These are phyloP conservation scores for Napeogenes inachia DNA, from an alignment of 2,888 invertebrate genomes.

Conservation along the genomic window DNA sequence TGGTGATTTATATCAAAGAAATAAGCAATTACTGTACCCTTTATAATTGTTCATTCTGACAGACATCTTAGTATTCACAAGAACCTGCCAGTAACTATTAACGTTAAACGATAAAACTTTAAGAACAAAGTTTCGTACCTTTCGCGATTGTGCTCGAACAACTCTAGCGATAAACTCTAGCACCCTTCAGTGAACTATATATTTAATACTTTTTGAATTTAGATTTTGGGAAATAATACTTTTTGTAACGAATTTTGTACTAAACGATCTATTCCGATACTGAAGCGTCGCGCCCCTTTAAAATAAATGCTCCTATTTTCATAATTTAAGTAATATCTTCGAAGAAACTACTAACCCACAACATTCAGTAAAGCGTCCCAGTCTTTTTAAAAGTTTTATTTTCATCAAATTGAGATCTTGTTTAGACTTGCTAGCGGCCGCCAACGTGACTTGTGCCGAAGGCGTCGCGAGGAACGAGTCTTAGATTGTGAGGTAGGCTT, in stretches of 20 bases:
- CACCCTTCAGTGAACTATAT: conserved; percentile 56
- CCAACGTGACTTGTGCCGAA: conserved; percentile 35
- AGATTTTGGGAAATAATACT: conserved; percentile 73
- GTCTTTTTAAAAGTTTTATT: conserved; percentile 76
- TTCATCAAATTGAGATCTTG: conserved; percentile 78
- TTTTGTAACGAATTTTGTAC: conserved; percentile 71
- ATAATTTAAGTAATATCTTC: conserved; percentile 76
- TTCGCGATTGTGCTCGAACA: conserved; percentile 46
- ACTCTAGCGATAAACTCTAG: conserved; percentile 49
- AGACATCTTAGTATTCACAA: no score
- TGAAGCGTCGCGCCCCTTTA: conserved; percentile 50
- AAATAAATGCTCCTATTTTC: conserved; percentile 73
- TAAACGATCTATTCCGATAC: conserved; percentile 59
- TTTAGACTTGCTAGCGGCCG: conserved; percentile 71
- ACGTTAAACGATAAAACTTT: conserved; percentile 18
- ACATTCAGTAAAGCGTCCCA: conserved; percentile 78
- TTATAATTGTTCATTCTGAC: no score
- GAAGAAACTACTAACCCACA: conserved; percentile 76
- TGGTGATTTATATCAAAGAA: no score
- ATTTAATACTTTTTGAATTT: conserved; percentile 72
- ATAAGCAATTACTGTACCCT: no score
- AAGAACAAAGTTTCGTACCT: conserved; percentile 18
- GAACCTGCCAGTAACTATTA: conserved; percentile 42
- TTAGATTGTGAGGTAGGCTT: conserved; percentile 77
- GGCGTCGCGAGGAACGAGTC: conserved; percentile 50